phyloP scores from a whole-genome alignment of 2,888 invertebrate species.

The Ichneumon xanthorius region DNA sequence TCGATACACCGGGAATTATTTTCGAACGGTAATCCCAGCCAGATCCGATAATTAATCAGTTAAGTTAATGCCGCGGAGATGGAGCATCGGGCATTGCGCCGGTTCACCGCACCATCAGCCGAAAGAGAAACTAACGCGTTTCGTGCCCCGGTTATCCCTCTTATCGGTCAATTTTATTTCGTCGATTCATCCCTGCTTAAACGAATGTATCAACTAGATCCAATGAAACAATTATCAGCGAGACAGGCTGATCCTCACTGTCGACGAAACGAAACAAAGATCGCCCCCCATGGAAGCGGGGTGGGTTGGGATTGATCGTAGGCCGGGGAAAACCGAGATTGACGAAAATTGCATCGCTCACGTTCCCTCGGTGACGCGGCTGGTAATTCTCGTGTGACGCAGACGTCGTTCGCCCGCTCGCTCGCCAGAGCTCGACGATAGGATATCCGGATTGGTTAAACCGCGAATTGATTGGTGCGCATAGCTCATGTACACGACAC shows the following conservation, averaged over 20 bases:
- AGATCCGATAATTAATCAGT: constrained; percentile 3
- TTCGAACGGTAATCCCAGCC: background rate
- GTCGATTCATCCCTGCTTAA: background rate
- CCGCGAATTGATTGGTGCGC: constrained; percentile 46
- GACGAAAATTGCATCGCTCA: constrained; percentile 51
- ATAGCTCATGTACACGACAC: background rate
- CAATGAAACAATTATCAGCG: constrained; percentile 12
- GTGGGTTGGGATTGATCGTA: constrained; percentile 9
- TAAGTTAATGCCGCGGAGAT: background rate
- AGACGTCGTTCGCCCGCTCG: constrained; percentile 9
- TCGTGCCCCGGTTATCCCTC: background rate
- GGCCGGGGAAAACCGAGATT: constrained; percentile 24
- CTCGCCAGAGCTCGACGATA: constrained; percentile 19
- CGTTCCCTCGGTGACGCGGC: constrained; percentile 32
- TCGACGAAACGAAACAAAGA: constrained; percentile 16
- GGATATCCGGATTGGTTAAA: constrained; percentile 49
- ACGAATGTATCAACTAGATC: constrained; percentile 23
- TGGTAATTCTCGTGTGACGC: constrained; percentile 54
- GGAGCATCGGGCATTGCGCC: background rate
- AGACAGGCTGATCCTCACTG: constrained; percentile 4
- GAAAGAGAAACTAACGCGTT: background rate
- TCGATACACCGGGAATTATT: background rate
- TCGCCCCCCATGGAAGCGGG: background rate
- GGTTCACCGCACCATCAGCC: background rate
- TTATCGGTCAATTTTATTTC: background rate